Evolutionary conservation across 2,888 invertebrate genomes (phyloP).

Genomic region (Drosophila anceps): DNA sequence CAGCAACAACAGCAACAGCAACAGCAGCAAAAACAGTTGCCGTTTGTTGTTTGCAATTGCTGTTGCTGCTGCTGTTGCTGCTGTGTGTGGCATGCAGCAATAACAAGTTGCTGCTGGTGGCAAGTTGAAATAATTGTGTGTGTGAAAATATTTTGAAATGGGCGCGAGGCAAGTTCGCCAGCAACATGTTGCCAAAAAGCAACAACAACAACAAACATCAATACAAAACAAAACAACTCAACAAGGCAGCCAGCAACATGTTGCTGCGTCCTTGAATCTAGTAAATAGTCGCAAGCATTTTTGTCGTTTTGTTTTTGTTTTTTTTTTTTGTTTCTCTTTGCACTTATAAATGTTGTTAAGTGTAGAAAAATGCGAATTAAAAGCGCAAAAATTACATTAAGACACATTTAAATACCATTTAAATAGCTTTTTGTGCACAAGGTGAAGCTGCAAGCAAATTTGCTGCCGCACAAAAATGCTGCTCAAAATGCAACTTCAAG

Average conservation of each 20-base stretch:
- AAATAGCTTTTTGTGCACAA: constrained; percentile 79
- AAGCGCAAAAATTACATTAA: constrained; percentile 77
- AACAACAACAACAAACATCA: background rate
- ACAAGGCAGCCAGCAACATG: constrained; percentile 42
- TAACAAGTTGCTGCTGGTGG: constrained; percentile 51
- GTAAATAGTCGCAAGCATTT: constrained; percentile 35
- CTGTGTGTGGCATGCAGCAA: constrained; percentile 71
- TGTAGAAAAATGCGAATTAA: constrained; percentile 63
- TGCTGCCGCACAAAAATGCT: constrained; percentile 78
- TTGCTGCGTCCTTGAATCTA: constrained; percentile 51
- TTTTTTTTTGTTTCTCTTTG: constrained; percentile 25
- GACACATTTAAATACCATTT: constrained; percentile 83
- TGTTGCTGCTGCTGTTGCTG: constrained; percentile 54
- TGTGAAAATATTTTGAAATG: constrained; percentile 81
- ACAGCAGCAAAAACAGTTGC: constrained; percentile 54
- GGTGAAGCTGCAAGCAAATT: constrained; percentile 64
- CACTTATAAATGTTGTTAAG: constrained; percentile 61
- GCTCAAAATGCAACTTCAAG: constrained; percentile 75
- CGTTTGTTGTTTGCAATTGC: constrained; percentile 33
- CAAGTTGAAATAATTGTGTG: constrained; percentile 80
- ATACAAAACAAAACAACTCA: background rate
- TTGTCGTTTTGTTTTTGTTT: background rate
- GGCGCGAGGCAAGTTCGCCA: constrained; percentile 26
- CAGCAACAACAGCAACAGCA: constrained; percentile 27
- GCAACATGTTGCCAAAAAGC: constrained; percentile 52